A percentile compares a stretch with the other conserved stretches of the same genome.
These are phyloP conservation scores for Otis tarda DNA, from an alignment of 2,113 vertebrate species.

Conservation along the genomic window DNA sequence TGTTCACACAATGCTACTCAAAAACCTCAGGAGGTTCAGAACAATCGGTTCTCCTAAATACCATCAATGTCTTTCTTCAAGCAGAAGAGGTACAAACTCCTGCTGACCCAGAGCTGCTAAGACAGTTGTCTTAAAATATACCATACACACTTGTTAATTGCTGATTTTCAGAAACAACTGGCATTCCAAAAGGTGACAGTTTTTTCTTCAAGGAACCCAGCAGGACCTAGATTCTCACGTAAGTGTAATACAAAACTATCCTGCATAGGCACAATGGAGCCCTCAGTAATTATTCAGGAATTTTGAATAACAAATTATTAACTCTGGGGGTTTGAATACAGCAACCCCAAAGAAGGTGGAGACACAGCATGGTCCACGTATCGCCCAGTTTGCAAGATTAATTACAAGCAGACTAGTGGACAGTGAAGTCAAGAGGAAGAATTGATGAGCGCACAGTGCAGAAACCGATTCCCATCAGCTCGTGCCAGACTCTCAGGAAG, in stretches of 20 bases:
- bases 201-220: neutral
- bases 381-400: neutral
- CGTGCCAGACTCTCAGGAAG: fast-evolving
- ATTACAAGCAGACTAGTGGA: neutral
- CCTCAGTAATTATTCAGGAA: neutral
- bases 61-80: neutral
- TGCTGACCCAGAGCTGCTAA: neutral
- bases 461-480: neutral
- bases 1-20: fast-evolving
- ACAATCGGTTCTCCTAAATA: neutral
- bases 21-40: neutral
- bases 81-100: neutral
- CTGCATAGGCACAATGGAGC: fast-evolving
- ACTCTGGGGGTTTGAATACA: neutral
- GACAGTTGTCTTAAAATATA: neutral
- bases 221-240: neutral
- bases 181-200: neutral
- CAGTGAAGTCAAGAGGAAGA: neutral
- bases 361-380: neutral
- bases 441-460: neutral
- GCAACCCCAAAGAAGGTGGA: neutral
- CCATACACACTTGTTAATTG: neutral
- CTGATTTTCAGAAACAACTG: neutral
- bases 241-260: neutral
- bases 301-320: neutral